phyloP scores from a whole-genome alignment of 2,797 vertebrate species.

The Danio albolineatus region DNA sequence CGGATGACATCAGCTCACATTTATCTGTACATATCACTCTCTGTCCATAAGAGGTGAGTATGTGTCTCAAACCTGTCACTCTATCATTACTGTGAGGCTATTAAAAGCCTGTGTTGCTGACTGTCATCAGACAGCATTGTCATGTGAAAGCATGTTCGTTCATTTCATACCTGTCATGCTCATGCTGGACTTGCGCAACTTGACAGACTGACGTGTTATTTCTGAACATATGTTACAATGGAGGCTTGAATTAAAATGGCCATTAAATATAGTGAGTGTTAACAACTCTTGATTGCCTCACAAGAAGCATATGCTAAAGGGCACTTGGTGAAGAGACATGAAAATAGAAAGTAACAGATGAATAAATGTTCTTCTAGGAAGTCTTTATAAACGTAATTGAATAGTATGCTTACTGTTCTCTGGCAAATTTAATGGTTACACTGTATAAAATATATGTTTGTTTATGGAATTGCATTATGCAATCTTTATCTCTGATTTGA shows the following conservation, averaged over 20 bases:
- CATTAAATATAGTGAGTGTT: conserved; percentile 26
- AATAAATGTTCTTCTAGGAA: conserved; percentile 1
- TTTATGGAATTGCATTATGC: too few species aligned
- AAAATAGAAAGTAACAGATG: background rate
- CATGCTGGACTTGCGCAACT: background rate
- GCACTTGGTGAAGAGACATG: background rate
- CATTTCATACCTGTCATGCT: conserved; percentile 29
- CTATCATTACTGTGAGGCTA: conserved; percentile 31
- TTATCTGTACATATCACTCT: conserved; percentile 9
- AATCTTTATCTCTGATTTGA: too few species aligned
- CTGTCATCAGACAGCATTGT: conserved; percentile 32
- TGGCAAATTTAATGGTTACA: too few species aligned
- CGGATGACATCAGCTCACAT: conserved; percentile 33
- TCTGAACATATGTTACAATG: conserved; percentile 4
- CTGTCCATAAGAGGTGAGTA: conserved; percentile 35
- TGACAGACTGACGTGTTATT: conserved; percentile 20
- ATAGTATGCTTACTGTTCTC: too few species aligned
- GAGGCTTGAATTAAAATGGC: conserved; percentile 7
- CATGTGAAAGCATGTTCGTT: conserved; percentile 22
- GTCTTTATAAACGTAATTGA: background rate
- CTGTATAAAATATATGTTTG: too few species aligned
- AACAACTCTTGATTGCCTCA: conserved; percentile 1
- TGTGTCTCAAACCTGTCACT: conserved; percentile 15
- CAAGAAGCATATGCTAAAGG: background rate
- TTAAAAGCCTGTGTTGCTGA: conserved; percentile 26